These are phyloP conservation scores for Dipus sagitta DNA, from an alignment of 2,797 vertebrate species.

Conservation along the genomic window DNA sequence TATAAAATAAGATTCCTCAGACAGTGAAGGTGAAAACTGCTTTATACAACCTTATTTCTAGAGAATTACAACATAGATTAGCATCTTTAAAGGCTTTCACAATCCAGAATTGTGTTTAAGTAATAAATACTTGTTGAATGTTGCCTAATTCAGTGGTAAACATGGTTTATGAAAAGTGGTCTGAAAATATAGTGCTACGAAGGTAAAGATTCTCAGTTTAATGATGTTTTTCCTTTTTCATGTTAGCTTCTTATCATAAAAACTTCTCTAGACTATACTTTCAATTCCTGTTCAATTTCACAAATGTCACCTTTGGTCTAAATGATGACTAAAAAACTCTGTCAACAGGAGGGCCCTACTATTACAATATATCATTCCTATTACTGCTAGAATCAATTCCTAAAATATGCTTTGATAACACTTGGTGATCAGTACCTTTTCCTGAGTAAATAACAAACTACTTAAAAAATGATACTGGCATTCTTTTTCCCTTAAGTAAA, in stretches of 20 bases:
- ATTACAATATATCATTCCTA: not conserved
- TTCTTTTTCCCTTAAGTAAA: constrained; percentile 16
- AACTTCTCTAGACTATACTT: not conserved
- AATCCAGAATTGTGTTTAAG: constrained; percentile 46
- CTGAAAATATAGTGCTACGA: constrained; percentile 6
- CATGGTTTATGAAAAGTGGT: constrained; percentile 27
- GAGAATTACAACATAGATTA: not conserved
- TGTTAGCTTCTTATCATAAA: constrained; percentile 6
- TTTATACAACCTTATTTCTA: not conserved
- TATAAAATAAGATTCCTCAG: not conserved
- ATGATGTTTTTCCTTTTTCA: constrained; percentile 27
- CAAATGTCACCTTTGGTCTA: not conserved
- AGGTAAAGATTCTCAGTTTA: not conserved
- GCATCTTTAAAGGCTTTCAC: constrained; percentile 9
- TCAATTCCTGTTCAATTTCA: constrained; percentile 45
- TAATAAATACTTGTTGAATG: constrained; percentile 10
- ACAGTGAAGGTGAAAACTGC: not conserved
- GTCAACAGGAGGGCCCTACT: not conserved
- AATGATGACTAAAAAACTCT: not conserved
- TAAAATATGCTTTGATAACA: not conserved
- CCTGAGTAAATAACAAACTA: not conserved
- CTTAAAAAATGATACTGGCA: not conserved
- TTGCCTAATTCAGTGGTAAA: constrained; percentile 29
- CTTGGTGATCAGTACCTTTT: not conserved
- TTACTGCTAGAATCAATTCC: constrained; percentile 22